Percentiles rank a stretch among this genome's conserved stretches.
phyloP scores from a whole-genome alignment of 2,113 vertebrate species.

The Aegotheles bennettii region DNA sequence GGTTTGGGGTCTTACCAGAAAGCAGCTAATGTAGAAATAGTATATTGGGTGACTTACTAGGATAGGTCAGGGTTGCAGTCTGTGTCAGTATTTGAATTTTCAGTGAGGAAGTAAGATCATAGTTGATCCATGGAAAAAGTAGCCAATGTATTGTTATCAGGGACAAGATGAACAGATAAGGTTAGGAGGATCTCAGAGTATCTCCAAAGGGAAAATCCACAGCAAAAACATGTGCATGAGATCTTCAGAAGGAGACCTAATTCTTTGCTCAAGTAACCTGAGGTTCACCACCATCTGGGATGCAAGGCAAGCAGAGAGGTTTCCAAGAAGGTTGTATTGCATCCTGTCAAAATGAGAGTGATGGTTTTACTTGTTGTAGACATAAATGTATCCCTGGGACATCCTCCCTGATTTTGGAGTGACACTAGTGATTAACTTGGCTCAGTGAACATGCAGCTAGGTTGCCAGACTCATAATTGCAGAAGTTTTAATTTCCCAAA shows the following conservation, averaged over 20 bases:
- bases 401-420: not conserved
- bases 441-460: not conserved
- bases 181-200: not conserved
- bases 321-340: not conserved
- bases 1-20: not conserved
- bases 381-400: slow-evolving; percentile 1
- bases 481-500: not conserved
- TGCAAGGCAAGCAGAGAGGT: not conserved
- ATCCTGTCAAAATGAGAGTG: not conserved
- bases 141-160: not conserved
- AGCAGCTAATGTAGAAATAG: not conserved
- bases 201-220: not conserved
- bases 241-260: not conserved
- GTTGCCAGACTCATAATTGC: not conserved
- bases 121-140: not conserved
- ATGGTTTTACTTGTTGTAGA: not conserved
- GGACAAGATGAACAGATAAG: not conserved
- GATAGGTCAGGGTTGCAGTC: not conserved
- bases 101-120: not conserved
- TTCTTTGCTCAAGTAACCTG: not conserved
- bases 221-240: not conserved
- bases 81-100: not conserved
- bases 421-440: not conserved
- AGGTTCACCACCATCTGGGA: not conserved
- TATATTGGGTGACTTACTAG: not conserved